Conservation (phyloP, 2,113 vertebrate genomes). For the Zeus faber region DNA sequence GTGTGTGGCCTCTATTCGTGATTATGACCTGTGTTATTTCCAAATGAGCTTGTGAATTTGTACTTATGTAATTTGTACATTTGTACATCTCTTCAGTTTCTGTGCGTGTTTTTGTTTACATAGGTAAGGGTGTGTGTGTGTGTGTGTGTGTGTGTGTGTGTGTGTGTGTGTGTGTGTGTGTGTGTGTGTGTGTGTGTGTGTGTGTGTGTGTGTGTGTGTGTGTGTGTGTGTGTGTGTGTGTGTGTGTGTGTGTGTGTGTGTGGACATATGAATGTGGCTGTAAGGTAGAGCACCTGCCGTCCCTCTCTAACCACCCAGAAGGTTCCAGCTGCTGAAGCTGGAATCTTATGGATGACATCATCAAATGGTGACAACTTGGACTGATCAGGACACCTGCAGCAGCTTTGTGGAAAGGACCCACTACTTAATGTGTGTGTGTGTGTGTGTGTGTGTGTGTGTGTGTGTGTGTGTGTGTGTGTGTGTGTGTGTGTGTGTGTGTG, state of each 20-base stretch:
- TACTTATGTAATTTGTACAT: conserved; percentile 35
- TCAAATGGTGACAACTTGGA: conserved; percentile 61
- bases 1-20: neutral
- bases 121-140: conserved; percentile 17
- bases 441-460: conserved; percentile 14
- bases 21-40: neutral
- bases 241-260: conserved; percentile 19
- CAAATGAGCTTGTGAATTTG: conserved; percentile 45
- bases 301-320: conserved; percentile 31
- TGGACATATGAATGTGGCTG: neutral
- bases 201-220: conserved; percentile 21
- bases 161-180: conserved; percentile 31
- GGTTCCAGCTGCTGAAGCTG: conserved; percentile 36
- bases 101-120: conserved; percentile 29
- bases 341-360: conserved; percentile 66
- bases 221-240: conserved; percentile 35
- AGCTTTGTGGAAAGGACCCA: conserved; percentile 41
- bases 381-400: conserved; percentile 56
- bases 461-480: conserved; percentile 9
- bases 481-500: neutral
- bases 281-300: conserved; percentile 55
- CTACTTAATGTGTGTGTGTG: conserved; percentile 30
- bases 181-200: conserved; percentile 25
- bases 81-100: neutral
- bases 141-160: conserved; percentile 2